These are phyloP conservation scores for Scytalopus superciliaris DNA, from an alignment of 2,113 vertebrate genomes.

Conservation along the genomic window DNA sequence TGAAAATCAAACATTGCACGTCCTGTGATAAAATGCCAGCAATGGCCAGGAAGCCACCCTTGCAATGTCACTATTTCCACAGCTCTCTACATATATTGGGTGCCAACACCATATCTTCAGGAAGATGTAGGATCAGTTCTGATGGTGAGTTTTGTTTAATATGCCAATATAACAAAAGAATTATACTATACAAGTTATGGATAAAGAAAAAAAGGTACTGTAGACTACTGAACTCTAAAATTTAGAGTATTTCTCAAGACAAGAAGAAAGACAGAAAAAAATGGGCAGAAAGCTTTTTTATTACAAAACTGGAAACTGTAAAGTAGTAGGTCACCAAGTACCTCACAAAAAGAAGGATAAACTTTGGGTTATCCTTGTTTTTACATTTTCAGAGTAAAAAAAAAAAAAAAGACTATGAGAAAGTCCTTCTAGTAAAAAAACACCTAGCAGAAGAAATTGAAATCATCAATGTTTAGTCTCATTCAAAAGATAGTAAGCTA, in stretches of 20 bases:
- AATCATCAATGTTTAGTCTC: background rate
- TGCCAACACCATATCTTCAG: background rate
- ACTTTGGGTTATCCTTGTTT: background rate
- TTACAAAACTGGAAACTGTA: background rate
- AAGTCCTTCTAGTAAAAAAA: background rate
- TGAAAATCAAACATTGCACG: background rate
- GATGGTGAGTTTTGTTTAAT: background rate
- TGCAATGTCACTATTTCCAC: background rate
- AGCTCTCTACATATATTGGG: background rate
- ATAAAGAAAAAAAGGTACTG: background rate
- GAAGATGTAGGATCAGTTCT: background rate
- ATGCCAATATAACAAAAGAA: background rate
- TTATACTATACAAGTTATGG: background rate
- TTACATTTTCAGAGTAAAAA: background rate
- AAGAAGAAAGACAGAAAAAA: background rate
- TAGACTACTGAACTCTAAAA: background rate
- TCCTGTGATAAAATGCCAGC: background rate
- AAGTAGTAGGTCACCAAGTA: background rate
- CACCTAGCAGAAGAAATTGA: background rate
- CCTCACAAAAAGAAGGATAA: background rate
- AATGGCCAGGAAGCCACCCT: background rate
- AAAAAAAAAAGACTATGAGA: background rate
- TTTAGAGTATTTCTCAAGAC: background rate
- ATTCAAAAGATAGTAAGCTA: background rate
- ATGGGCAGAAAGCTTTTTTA: background rate